These are phyloP conservation scores for Brachyalestes nurse DNA, from an alignment of 2,797 vertebrate genomes.

Conservation along the genomic window DNA sequence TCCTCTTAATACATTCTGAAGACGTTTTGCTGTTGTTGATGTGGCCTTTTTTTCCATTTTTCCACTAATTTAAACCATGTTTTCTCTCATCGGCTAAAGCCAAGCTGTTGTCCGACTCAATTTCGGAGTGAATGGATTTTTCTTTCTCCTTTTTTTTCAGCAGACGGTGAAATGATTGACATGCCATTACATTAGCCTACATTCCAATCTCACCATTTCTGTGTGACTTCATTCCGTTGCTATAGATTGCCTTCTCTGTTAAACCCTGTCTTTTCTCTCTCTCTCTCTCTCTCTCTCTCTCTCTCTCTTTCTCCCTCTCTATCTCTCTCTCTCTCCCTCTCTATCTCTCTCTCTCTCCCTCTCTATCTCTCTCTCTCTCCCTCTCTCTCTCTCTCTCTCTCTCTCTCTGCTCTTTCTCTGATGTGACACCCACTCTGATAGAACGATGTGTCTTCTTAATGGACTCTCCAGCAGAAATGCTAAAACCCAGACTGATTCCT, in stretches of 20 bases:
- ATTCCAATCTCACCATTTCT: conserved; percentile 74
- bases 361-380: background rate
- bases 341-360: no score
- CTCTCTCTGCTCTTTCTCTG: conserved; percentile 62
- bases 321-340: conserved; percentile 60
- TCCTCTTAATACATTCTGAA: background rate
- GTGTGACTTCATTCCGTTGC: conserved; percentile 69
- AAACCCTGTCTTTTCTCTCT: conserved; percentile 67
- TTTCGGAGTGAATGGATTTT: conserved; percentile 45
- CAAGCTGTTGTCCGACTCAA: conserved; percentile 41
- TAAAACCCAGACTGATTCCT: conserved; percentile 59
- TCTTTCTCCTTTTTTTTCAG: conserved; percentile 47
- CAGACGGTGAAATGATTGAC: conserved; percentile 70
- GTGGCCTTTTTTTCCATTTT: conserved; percentile 23
- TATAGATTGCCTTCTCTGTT: conserved; percentile 68
- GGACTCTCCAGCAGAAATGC: conserved; percentile 59
- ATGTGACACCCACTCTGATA: conserved; percentile 74
- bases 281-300: background rate
- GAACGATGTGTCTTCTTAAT: conserved; percentile 69
- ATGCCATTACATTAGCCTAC: conserved; percentile 73
- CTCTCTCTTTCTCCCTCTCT: conserved; percentile 41
- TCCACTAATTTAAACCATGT: conserved; percentile 53
- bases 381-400: conserved; percentile 40
- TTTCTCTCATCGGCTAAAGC: conserved; percentile 49
- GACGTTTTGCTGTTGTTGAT: background rate